Evolutionary conservation across 2,888 invertebrate genomes (phyloP), one percentile per base, ranked within the genome.

Genomic region (Cremastobaeus sp.): DNA sequence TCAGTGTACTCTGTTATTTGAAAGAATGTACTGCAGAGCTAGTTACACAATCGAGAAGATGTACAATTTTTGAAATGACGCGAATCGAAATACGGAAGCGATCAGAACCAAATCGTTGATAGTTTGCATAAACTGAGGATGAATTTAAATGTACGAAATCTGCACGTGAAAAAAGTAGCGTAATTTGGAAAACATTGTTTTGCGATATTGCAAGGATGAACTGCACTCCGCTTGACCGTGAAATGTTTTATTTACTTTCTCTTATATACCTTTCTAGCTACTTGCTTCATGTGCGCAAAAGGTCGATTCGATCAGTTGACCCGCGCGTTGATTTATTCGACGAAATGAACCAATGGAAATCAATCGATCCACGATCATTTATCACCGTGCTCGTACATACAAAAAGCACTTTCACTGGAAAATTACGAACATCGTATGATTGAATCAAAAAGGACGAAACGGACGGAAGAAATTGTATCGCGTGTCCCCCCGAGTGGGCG

Each of bases 201-300:
- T 34, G 59, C 41, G 25, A 39, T n/a, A 15, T 18, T 18, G 15
- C 21, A 34, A 17, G 41, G 34, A 21, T 34, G 11, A 62, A 11
- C 54, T 43, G 50, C 59, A 18, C 55, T 64, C 32, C 37, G 28
- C 55, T 72, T 74, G 70, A 70, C 70, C 70, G 65, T 70, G 69
- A 70, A 74, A 69, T 45, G 59, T 28, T 65, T 69, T 59, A 65
- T 74, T 69, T 70, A 65, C 74, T 74, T 74, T 70, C 74, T 74
- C 74, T 57, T 74, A n/a, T n/a, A 47, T 47, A 43, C 60, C 62
- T 69, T 59, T 69, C 59, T 65, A 55, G 65, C 71, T 68, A 50
- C 73, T 55, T 50, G 48, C 12, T 18, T 55, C 47, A 59, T 43
- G 48, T 41, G 48, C 45, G 47, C 57, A 59, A 32, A 48, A 69